These are phyloP conservation scores for Myzus persicae DNA, from an alignment of 1,140 invertebrate genomes.

Conservation along the genomic window DNA sequence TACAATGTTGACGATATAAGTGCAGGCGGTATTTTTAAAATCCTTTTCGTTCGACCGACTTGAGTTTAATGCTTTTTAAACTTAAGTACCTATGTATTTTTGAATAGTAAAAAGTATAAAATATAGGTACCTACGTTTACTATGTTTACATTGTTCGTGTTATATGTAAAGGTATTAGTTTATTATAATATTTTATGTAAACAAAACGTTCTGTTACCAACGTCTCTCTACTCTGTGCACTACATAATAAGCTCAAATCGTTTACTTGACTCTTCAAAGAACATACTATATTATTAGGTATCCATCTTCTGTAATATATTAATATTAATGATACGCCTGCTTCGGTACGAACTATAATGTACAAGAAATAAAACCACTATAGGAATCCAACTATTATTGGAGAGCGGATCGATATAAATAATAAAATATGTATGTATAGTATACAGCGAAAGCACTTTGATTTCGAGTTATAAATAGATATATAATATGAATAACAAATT, in stretches of 20 bases:
- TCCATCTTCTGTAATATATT: background rate
- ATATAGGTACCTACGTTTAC: background rate
- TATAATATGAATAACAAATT: background rate
- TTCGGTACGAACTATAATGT: background rate
- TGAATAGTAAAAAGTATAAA: background rate
- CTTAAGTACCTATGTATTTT: background rate
- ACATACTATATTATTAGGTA: background rate
- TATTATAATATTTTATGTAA: background rate
- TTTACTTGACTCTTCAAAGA: background rate
- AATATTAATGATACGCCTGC: background rate
- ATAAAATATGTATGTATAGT: background rate
- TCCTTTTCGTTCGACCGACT: background rate
- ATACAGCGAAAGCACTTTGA: background rate
- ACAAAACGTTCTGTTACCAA: background rate
- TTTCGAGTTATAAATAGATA: background rate
- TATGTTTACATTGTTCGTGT: background rate
- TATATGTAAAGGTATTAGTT: background rate
- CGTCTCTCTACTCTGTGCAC: background rate
- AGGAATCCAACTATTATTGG: background rate
- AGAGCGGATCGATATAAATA: background rate
- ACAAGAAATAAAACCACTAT: background rate
- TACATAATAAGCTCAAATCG: background rate
- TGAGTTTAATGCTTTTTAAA: background rate
- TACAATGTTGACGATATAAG: background rate
- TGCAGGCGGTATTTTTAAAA: background rate